These are phyloP conservation scores for Goniozus legneri DNA, from an alignment of 1,140 invertebrate species.

Conservation along the genomic window DNA sequence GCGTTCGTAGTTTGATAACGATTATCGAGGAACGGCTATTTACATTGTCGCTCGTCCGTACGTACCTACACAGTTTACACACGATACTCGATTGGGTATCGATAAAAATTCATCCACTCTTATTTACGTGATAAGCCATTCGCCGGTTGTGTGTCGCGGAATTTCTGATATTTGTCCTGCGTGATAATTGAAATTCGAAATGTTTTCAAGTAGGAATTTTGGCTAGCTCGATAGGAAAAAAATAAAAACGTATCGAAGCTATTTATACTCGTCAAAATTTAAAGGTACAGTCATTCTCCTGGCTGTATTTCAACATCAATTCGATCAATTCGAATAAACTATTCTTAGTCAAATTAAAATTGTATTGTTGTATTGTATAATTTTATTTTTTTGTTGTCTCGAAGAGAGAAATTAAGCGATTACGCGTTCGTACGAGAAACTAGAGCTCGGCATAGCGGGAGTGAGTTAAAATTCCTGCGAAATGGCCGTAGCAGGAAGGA, in stretches of 20 bases:
- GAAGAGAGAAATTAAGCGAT: too few species aligned
- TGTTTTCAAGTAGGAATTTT: neutral
- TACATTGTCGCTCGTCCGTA: slow-evolving; percentile 15
- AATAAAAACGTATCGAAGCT: too few species aligned
- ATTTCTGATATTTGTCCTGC: neutral
- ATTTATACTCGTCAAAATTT: too few species aligned
- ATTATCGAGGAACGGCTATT: slow-evolving; percentile 16
- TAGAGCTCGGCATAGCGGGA: neutral
- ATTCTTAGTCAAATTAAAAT: too few species aligned
- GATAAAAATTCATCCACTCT: neutral
- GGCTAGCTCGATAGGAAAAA: neutral
- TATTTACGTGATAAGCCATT: neutral
- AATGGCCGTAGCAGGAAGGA: slow-evolving; percentile 3
- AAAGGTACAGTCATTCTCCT: too few species aligned
- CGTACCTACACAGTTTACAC: too few species aligned
- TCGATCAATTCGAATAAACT: too few species aligned
- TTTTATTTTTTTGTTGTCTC: too few species aligned
- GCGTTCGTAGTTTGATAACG: slow-evolving; percentile 10
- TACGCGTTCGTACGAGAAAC: too few species aligned
- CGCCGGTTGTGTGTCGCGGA: neutral
- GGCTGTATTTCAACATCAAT: too few species aligned
- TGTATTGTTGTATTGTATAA: too few species aligned
- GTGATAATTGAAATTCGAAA: neutral
- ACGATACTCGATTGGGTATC: neutral
- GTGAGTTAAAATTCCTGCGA: slow-evolving; percentile 16